Base-by-base conservation (phyloP, 2,797 vertebrate genomes). In the Strix occidentalis region DNA sequence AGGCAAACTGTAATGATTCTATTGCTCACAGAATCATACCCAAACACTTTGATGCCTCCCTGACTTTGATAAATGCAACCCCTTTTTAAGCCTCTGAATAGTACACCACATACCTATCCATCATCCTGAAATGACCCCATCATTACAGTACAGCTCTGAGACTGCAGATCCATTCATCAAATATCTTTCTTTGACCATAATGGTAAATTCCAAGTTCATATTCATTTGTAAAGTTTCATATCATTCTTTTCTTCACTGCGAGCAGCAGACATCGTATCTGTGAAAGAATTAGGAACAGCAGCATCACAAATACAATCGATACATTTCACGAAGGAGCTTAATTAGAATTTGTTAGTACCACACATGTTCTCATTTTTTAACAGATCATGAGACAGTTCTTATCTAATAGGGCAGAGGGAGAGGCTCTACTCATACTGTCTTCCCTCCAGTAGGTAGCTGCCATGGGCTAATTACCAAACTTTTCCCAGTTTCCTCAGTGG, bases 1-100 rank as follows among this genome's bases (percentile, higher is more conserved):
- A 96, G 95, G 87, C 84, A 81, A 93, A 94, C 54, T 75, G 25
- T 75, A 94, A 86, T 76, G 64, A 87, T 85, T 90, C 90, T 81
- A n/a, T 87, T 84, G 60, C 64, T 93, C 66, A 81, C 43, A 95
- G 26, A 83, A 61, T 89, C 84, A 87, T 84, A 92, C 18, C 28
- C 88, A 80, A 85, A 90, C 16, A 68, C 61, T 95, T 64, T 35
- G 83, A 90, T 81, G 75, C 61, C 58, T 92, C 46, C 33, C 46
- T 4, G 8, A 21, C 11, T 89, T 89, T 95, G 93, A 95, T 63
- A 96, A 95, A 95, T 83, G 81, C 57, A 94, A 71, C 53, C 9
- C 37, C 43, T 77, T 75, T 92, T 74, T 57, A 80, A 94, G 78
- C 45, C 45, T 94, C 70, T 91, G 84, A 95, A 74, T 65, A 89